Evolutionary conservation across 2,113 vertebrate genomes (phyloP).

Genomic region (Mastomys natalensis): DNA sequence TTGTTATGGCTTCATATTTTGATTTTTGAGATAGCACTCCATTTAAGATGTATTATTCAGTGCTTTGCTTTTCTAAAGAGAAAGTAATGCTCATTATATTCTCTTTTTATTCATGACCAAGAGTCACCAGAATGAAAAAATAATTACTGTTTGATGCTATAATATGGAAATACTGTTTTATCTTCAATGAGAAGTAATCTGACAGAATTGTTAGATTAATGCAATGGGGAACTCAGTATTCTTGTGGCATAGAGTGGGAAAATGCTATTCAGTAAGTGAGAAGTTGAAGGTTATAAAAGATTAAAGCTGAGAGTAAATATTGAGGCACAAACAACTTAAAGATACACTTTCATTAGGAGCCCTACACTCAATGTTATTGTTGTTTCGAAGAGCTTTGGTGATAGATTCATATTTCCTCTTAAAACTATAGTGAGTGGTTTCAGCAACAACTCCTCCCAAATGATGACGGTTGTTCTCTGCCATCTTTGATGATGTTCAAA

Average conservation of each 20-base stretch:
- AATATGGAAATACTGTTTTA: background rate
- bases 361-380: constrained; percentile 39
- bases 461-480: background rate
- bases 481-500: constrained; percentile 14
- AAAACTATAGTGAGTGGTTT: constrained; percentile 54
- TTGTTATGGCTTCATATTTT: constrained; percentile 19
- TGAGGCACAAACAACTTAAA: constrained; percentile 27
- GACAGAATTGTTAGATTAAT: background rate
- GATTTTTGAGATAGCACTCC: background rate
- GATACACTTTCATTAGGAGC: constrained; percentile 18
- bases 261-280: constrained; percentile 19
- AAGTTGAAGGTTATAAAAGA: constrained; percentile 60
- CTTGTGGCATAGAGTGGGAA: background rate
- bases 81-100: constrained; percentile 29
- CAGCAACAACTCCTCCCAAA: background rate
- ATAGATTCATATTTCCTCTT: constrained; percentile 16
- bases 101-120: constrained; percentile 42
- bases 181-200: background rate
- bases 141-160: constrained; percentile 44
- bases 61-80: constrained; percentile 54
- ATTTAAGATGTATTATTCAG: constrained; percentile 39
- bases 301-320: constrained; percentile 53
- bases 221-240: background rate
- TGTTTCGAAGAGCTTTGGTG: constrained; percentile 19
- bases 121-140: constrained; percentile 29